Evolutionary conservation across 2,888 invertebrate genomes (phyloP), one percentile per base, ranked within the genome.

Genomic region (Dioctria rufipes): DNA sequence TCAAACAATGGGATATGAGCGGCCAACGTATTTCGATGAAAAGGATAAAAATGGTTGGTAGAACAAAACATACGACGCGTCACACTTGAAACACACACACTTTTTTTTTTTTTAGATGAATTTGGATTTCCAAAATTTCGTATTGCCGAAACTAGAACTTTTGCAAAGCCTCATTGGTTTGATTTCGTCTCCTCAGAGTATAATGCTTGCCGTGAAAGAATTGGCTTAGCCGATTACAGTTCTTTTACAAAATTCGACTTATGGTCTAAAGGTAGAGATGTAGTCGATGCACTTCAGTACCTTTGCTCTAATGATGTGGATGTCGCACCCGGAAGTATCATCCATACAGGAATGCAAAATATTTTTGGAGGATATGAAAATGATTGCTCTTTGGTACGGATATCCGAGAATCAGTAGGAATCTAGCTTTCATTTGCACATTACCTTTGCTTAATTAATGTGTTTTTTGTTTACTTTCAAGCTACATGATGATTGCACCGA

Each of bases 261-360:
- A 81, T 95, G 95, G 95, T 96, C 97, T 0, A 94, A 95, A 87
- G 95, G 95, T 0, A 91, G 91, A 61, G 98, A 98, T 90, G 97
- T 97, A 1, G 95, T 98, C 0, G 93, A 96, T 80, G 92, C 95
- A 71, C 91, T 99, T 13, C 98, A 99, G 88, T 96, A 95, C 88
- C 89, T 99, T 43, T 99, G 99, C 87, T 98, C 98, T 3, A 98
- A 98, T 87, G 95, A 99, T 88, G 96, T 99, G 6, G 97, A 99
- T 87, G 96, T 97, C 3, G 95, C 97, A 0, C 91, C 97, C 3
- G 98, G 98, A 42, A 94, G 95, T 85, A 96, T 98, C 84, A 96
- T 98, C 82, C 98, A 98, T 88, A 98, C 98, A 0, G 99, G 99
- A 83, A 98, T 99, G 98, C 98, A 98, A 89, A 98, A 99, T 89